phyloP scores from a whole-genome alignment of 1,140 invertebrate species.

The Nephila pilipes region DNA sequence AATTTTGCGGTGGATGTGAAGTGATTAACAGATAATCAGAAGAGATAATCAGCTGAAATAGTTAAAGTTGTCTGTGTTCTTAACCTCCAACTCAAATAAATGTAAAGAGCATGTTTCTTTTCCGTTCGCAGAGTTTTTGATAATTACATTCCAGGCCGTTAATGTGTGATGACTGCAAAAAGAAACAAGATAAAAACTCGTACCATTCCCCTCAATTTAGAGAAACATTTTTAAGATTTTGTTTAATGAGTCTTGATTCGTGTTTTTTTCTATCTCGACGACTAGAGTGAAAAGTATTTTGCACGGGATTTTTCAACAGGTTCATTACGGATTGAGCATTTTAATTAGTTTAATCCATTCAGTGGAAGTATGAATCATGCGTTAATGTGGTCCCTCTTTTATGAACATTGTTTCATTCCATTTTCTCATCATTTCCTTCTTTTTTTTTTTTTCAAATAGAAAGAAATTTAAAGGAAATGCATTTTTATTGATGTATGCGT shows the following conservation, averaged over 20 bases:
- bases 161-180: not conserved
- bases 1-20: not conserved
- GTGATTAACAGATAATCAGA: conserved; percentile 6
- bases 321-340: not conserved
- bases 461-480: too few species aligned
- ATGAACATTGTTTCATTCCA: not conserved
- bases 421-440: too few species aligned
- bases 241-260: conserved; percentile 13
- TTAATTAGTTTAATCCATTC: not conserved
- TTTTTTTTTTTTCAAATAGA: too few species aligned
- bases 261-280: not conserved
- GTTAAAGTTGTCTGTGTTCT: not conserved
- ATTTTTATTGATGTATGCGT: too few species aligned
- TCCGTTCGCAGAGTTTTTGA: not conserved
- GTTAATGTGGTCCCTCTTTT: not conserved
- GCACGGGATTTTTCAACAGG: not conserved
- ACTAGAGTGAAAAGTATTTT: not conserved
- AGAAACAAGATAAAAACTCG: conserved; percentile 12
- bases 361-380: not conserved
- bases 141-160: not conserved
- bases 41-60: not conserved
- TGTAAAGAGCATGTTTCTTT: not conserved
- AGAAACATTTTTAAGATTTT: conserved; percentile 36
- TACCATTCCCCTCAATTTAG: not conserved
- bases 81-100: conserved; percentile 4